phyloP scores from a whole-genome alignment of 1,140 invertebrate genomes.

The Dreissena polymorpha region DNA sequence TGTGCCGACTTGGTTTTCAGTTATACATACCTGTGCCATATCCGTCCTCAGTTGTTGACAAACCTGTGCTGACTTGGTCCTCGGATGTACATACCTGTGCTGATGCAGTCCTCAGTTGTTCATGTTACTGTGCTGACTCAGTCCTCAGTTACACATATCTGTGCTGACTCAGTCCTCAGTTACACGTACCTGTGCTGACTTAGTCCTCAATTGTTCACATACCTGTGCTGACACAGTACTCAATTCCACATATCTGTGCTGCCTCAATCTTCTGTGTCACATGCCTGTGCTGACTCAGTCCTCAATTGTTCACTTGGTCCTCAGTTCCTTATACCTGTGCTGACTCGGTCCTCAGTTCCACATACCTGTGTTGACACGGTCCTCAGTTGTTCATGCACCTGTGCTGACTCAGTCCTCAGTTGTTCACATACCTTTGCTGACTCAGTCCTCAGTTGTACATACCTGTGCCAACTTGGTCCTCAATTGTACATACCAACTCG shows the following conservation, averaged over 20 bases:
- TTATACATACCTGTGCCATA: constrained; percentile 63
- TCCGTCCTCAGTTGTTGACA: constrained; percentile 66
- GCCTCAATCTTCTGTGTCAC: no score
- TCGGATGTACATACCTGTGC: constrained; percentile 61
- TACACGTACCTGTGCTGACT: constrained; percentile 65
- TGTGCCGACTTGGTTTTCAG: no score
- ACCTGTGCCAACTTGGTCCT: constrained; percentile 67
- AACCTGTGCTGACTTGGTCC: no score
- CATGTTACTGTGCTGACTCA: no score
- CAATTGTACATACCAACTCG: no score
- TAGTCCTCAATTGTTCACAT: constrained; percentile 60
- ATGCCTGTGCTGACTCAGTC: constrained; percentile 67
- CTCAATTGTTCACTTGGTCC: no score
- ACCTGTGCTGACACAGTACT: constrained; percentile 68
- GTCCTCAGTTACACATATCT: constrained; percentile 62
- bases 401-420: constrained; percentile 63
- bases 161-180: constrained; percentile 63
- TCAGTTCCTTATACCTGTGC: constrained; percentile 64
- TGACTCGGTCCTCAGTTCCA: constrained; percentile 65
- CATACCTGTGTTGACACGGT: no score
- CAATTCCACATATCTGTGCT: no score
- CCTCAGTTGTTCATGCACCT: constrained; percentile 63
- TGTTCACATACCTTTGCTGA: constrained; percentile 64
- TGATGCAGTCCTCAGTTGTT: constrained; percentile 64
- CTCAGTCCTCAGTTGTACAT: constrained; percentile 61